A percentile compares a stretch with the other conserved stretches of the same genome.
phyloP scores from a whole-genome alignment of 2,797 vertebrate species.

The Leuciscus waleckii region DNA sequence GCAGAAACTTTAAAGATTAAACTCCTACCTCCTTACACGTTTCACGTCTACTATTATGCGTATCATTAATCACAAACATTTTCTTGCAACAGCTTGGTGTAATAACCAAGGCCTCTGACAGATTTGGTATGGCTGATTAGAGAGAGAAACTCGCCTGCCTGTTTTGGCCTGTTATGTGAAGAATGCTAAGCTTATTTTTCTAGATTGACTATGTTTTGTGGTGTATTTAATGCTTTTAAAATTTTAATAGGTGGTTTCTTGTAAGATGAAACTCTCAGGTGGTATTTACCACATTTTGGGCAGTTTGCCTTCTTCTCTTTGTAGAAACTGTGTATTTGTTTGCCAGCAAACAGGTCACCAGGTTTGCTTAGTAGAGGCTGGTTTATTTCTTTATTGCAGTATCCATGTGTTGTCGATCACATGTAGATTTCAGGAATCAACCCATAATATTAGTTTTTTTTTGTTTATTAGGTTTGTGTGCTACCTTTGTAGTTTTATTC shows the following conservation, averaged over 20 bases:
- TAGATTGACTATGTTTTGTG: not conserved
- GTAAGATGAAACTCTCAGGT: not conserved
- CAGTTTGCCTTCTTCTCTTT: not conserved
- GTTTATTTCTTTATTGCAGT: not conserved
- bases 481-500: not conserved
- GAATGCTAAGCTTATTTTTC: slow-evolving; percentile 30
- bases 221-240: not conserved
- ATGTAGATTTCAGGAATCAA: not conserved
- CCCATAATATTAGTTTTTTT: not conserved
- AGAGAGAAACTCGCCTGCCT: not conserved
- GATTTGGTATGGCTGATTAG: not conserved
- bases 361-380: not conserved
- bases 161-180: slow-evolving; percentile 18
- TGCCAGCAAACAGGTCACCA: not conserved
- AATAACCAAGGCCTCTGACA: not conserved
- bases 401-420: not conserved
- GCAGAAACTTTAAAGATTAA: too few relatives aligned
- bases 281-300: not conserved
- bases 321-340: not conserved
- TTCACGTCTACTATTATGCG: not conserved
- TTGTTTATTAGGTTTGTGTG: not conserved
- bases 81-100: not conserved
- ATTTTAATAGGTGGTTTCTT: not conserved
- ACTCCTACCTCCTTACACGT: too few relatives aligned
- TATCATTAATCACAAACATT: not conserved